phyloP scores from a whole-genome alignment of 2,888 invertebrate genomes.

The Melanostoma mellinum region DNA sequence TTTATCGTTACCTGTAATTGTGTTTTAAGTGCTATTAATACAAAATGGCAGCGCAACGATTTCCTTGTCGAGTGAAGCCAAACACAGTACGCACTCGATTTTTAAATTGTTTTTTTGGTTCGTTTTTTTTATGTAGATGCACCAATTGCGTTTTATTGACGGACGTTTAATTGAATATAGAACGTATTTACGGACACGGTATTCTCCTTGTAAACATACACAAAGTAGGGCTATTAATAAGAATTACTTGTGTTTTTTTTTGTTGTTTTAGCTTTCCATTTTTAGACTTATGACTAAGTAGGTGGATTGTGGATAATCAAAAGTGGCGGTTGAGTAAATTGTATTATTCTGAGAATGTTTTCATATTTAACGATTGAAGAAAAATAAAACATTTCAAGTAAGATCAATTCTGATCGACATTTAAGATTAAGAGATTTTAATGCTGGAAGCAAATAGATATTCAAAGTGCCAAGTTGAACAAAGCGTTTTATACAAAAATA shows the following conservation, averaged over 20 bases:
- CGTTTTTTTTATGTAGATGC: not conserved
- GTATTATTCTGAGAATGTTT: conserved; percentile 17
- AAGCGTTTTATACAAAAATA: no score
- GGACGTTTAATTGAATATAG: conserved; percentile 37
- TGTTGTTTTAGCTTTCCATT: conserved; percentile 30
- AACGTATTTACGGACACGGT: conserved; percentile 13
- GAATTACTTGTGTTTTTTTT: conserved; percentile 1
- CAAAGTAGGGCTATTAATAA: conserved; percentile 40
- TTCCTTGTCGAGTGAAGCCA: conserved; percentile 32
- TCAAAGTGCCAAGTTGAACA: not conserved
- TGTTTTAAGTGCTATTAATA: conserved; percentile 12
- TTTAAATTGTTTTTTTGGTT: not conserved
- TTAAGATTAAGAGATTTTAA: conserved; percentile 8
- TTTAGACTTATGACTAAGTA: conserved; percentile 64
- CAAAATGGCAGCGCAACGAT: conserved; percentile 22
- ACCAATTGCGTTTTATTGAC: conserved; percentile 13
- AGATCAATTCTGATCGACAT: conserved; percentile 36
- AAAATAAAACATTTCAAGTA: not conserved
- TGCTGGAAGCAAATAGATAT: not conserved
- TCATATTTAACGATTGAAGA: conserved; percentile 4
- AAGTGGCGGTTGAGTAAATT: conserved; percentile 19
- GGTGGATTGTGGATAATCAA: conserved; percentile 41
- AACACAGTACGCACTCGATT: not conserved
- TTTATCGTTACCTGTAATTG: conserved; percentile 51
- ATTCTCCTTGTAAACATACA: conserved; percentile 34